Percentiles rank a stretch among this genome's conserved stretches.
Evolutionary conservation across 1,140 invertebrate species (phyloP).

Genomic region (Forficula auricularia): DNA sequence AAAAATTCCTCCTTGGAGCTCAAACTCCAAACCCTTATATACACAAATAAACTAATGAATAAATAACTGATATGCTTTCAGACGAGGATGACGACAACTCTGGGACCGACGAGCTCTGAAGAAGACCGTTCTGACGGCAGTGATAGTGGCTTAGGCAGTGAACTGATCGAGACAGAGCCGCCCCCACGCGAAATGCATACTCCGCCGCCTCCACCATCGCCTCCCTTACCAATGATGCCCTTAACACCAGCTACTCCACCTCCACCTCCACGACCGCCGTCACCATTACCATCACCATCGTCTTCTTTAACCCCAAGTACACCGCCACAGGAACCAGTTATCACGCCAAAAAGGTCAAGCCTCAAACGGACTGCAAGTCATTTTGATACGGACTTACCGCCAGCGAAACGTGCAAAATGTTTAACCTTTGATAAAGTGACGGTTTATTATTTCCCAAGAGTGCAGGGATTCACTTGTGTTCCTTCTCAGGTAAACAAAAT

Average conservation of each 20-base stretch:
- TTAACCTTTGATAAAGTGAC: constrained; percentile 85
- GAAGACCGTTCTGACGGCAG: constrained; percentile 51
- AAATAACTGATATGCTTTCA: no score
- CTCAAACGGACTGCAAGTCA: no score
- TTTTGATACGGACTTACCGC: constrained; percentile 11
- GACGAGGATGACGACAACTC: no score
- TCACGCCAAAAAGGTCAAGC: not conserved
- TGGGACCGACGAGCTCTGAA: not conserved
- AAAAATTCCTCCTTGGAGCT: no score
- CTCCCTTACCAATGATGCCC: no score
- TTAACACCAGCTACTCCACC: no score
- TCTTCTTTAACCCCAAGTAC: no score
- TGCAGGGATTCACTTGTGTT: constrained; percentile 95
- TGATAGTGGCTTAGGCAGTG: constrained; percentile 56
- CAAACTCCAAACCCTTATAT: no score
- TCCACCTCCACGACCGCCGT: no score
- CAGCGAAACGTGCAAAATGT: constrained; percentile 45
- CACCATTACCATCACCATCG: not conserved
- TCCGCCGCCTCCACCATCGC: no score
- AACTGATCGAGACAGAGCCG: constrained; percentile 34
- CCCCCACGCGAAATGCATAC: not conserved
- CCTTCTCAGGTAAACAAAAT: constrained; percentile 65
- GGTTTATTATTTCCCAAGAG: constrained; percentile 85
- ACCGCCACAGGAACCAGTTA: not conserved
- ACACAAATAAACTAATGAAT: no score